Conservation (phyloP, 1,140 invertebrate genomes). For the Drosophila fuyamai region DNA sequence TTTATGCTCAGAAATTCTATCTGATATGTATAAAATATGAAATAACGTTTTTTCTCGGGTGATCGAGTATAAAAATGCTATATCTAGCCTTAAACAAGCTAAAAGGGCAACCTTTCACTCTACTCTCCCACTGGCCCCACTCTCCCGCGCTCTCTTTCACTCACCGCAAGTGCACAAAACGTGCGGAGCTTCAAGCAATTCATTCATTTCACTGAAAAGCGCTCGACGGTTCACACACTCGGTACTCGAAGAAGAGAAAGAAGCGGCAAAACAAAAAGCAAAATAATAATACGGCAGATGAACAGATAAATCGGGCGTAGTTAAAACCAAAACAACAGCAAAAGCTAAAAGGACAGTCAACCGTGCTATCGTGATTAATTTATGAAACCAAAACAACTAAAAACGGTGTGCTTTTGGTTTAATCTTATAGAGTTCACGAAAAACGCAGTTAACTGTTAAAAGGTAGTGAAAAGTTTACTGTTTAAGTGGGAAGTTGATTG, state of each 20-base stretch:
- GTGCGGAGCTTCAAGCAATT: slow-evolving; percentile 49
- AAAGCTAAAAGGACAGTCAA: slow-evolving; percentile 26
- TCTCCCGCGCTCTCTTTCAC: slow-evolving; percentile 18
- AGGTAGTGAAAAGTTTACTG: slow-evolving; percentile 13
- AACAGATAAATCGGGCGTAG: slow-evolving; percentile 58
- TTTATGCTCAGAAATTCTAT: no score
- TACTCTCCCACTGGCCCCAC: slow-evolving; percentile 7
- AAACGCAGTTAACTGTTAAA: slow-evolving; percentile 13
- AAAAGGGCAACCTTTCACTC: background rate
- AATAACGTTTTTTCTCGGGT: no score
- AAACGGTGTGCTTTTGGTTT: slow-evolving; percentile 25
- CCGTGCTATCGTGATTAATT: slow-evolving; percentile 73
- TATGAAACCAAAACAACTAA: slow-evolving; percentile 39
- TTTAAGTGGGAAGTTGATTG: background rate
- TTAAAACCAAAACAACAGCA: slow-evolving; percentile 15
- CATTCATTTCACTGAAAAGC: slow-evolving; percentile 71
- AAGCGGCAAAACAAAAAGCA: slow-evolving; percentile 26
- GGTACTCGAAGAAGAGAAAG: slow-evolving; percentile 15
- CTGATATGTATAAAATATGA: no score
- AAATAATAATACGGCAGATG: slow-evolving; percentile 56
- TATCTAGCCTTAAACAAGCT: background rate
- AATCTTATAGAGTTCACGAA: slow-evolving; percentile 18
- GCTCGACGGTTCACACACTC: slow-evolving; percentile 58
- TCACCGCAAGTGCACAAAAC: slow-evolving; percentile 63
- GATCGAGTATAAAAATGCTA: background rate